Percentiles rank a stretch among this genome's conserved stretches.
Conservation (phyloP, 2,113 vertebrate species). For the Promerops cafer region DNA sequence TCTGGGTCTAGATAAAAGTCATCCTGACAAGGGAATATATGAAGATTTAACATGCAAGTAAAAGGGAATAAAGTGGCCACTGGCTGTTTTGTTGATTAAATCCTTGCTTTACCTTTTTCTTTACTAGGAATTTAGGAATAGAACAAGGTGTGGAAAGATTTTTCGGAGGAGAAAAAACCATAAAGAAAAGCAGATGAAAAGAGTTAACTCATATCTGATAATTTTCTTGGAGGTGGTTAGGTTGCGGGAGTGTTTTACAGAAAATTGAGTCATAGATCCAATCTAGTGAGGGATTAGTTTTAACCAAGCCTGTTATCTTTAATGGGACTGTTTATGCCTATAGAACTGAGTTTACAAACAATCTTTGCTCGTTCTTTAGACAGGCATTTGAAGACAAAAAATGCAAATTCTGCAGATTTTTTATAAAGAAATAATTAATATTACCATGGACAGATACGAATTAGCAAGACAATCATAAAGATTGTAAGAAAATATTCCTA, state of each 20-base stretch:
- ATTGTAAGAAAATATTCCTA: background rate
- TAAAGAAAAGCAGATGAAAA: background rate
- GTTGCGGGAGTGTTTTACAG: background rate
- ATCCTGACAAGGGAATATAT: background rate
- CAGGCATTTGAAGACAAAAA: background rate
- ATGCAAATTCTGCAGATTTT: background rate
- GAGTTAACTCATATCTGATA: background rate
- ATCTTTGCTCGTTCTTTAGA: background rate
- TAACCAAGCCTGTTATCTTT: background rate
- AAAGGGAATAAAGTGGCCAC: background rate
- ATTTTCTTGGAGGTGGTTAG: background rate
- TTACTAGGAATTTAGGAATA: background rate
- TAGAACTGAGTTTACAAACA: background rate
- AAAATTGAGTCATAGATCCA: background rate
- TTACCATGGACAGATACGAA: background rate
- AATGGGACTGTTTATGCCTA: background rate
- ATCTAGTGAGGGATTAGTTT: background rate
- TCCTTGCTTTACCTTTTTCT: background rate
- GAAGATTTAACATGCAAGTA: background rate
- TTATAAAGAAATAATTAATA: background rate
- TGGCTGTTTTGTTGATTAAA: background rate
- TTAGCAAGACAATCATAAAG: background rate
- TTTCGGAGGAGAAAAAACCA: background rate
- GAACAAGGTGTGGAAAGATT: background rate
- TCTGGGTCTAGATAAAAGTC: background rate